Evolutionary conservation across 2,888 invertebrate species (phyloP), one percentile per base, ranked within the genome.

Genomic region (Euzetes globulus): DNA sequence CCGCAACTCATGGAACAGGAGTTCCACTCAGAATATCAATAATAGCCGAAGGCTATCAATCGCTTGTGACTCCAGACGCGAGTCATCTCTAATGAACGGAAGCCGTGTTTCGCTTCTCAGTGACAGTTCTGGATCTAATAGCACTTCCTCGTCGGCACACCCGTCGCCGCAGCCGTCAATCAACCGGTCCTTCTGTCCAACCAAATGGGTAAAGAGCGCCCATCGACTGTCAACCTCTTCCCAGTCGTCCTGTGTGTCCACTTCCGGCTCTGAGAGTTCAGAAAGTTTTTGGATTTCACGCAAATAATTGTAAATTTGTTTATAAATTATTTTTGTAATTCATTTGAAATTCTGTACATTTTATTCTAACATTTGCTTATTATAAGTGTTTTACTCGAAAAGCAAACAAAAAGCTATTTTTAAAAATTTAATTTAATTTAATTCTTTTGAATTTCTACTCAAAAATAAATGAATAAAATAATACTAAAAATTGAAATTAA

Each of bases 151-250:
- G n/a, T 33, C 63, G 9, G 17, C 63, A 7, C 63, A 33, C 9
- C 63, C 33, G 5, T 63, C 63, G 4, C 63, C 33, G n/a, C 63
- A 37, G 1, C 11, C 29, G 37, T 17, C 60, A 25, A 1, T 60
- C 3, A n/a, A 63, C 27, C n/a, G 63, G 7, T 15, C 1, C 5
- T 17, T 33, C 3, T 13, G 7, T 33, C 63, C 63, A 3, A 13
- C 33, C 1, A 1, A 63, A 37, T 63, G 63, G 63, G 33, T n/a
- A 2, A 63, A 63, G 11, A 33, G 15, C n/a, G 33, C 29, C 1
- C 63, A 63, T 15, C 63, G 63, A 33, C 11, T 63, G n/a, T 63
- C 63, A 1, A 63, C 63, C 2, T 63, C 63, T 3, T 63, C 63
- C 13, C 33, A 63, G 37, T 63, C 63, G 33, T 63, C 63, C 1